Conservation (phyloP, 2,888 invertebrate species). For the Cremastobaeus sp. region DNA sequence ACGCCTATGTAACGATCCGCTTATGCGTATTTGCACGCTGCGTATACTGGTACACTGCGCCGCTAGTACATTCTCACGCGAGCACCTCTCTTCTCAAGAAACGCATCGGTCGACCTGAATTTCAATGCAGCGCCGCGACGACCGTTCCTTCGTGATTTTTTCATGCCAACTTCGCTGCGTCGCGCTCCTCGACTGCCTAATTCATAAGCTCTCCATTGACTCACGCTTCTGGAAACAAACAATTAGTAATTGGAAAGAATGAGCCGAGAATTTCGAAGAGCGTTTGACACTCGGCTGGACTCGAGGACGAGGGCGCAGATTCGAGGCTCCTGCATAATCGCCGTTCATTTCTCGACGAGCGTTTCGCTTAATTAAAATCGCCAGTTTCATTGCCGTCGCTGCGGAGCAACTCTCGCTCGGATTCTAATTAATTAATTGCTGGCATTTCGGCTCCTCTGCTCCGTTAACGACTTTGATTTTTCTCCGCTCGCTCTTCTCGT, state of each 20-base stretch:
- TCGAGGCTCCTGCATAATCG: too few species aligned
- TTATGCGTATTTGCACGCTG: constrained; percentile 46
- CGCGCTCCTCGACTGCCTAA: constrained; percentile 16
- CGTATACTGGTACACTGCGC: constrained; percentile 17
- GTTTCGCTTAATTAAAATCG: too few species aligned
- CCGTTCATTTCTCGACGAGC: too few species aligned
- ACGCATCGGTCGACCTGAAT: constrained; percentile 44
- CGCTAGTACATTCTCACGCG: constrained; percentile 55
- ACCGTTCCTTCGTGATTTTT: constrained; percentile 27
- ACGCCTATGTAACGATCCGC: constrained; percentile 51
- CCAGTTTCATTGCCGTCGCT: too few species aligned
- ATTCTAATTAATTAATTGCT: too few species aligned
- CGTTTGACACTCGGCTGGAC: too few species aligned
- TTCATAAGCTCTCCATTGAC: constrained; percentile 40
- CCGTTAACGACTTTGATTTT: too few species aligned
- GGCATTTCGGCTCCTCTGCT: too few species aligned
- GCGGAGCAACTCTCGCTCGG: too few species aligned
- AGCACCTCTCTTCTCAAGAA: constrained; percentile 49
- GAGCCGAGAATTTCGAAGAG: constrained; percentile 13
- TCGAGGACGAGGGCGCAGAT: too few species aligned
- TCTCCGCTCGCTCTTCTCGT: too few species aligned
- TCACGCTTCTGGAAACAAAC: constrained; percentile 22
- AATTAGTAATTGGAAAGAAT: constrained; percentile 24
- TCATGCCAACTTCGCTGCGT: too few species aligned
- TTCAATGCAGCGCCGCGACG: constrained; percentile 41